These are phyloP conservation scores for Idaea dimidiata DNA, from an alignment of 2,888 invertebrate species.

Conservation along the genomic window DNA sequence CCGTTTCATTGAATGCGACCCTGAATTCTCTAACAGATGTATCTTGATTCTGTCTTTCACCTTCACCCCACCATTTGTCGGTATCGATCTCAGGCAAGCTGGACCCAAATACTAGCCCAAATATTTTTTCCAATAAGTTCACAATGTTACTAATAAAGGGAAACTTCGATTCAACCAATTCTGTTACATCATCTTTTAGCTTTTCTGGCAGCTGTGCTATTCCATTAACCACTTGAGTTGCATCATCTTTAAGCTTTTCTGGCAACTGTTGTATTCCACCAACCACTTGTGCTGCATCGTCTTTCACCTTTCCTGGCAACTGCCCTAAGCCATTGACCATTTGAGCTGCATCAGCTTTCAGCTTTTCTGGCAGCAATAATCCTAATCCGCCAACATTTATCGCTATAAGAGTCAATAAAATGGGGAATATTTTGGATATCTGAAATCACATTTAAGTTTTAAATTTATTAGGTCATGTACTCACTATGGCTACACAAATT, in stretches of 20 bases:
- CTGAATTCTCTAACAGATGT: slow-evolving; percentile 55
- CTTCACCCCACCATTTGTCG: slow-evolving; percentile 68
- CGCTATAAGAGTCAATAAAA: not conserved
- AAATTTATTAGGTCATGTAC: too few relatives aligned
- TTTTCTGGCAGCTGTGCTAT: not conserved
- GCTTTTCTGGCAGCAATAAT: not conserved
- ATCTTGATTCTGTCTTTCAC: slow-evolving; percentile 45
- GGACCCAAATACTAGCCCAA: not conserved
- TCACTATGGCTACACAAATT: too few relatives aligned
- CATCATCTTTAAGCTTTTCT: not conserved
- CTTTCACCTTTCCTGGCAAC: not conserved
- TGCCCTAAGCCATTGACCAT: not conserved
- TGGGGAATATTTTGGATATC: not conserved
- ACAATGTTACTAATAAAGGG: not conserved
- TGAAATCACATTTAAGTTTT: not conserved
- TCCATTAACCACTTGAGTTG: not conserved
- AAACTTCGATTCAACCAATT: not conserved
- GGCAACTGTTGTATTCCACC: not conserved
- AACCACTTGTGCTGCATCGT: not conserved
- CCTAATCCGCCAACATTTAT: not conserved
- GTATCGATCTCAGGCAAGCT: slow-evolving; percentile 49
- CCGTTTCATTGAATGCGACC: slow-evolving; percentile 65
- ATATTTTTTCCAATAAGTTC: not conserved
- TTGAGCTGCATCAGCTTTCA: not conserved
- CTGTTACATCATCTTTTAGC: not conserved